Percentiles rank a stretch among this genome's conserved stretches.
phyloP scores from a whole-genome alignment of 2,888 invertebrate genomes.

The Chesias legatella region DNA sequence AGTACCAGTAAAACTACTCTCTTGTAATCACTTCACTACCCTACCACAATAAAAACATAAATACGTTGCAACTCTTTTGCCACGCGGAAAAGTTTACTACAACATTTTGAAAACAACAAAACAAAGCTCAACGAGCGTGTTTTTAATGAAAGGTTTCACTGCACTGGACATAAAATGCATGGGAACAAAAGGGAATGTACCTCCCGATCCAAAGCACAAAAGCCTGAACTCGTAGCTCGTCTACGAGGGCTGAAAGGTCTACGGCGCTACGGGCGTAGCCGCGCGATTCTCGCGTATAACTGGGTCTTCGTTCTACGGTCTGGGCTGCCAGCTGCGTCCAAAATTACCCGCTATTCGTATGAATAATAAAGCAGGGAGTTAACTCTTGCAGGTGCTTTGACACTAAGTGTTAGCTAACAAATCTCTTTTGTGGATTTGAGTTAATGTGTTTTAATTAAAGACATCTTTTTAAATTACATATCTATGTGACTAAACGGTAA shows the following conservation, averaged over 20 bases:
- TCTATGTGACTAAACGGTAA: too few species aligned
- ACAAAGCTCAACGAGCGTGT: conserved; percentile 13
- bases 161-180: conserved; percentile 27
- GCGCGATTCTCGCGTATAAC: conserved; percentile 40
- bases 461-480: not conserved
- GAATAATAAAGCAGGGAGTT: conserved; percentile 38
- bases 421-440: conserved; percentile 21
- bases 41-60: not conserved
- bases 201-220: conserved; percentile 28
- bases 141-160: conserved; percentile 27
- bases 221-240: conserved; percentile 34
- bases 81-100: conserved; percentile 7
- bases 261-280: conserved; percentile 49
- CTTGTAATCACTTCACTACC: too few species aligned
- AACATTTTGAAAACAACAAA: conserved; percentile 4
- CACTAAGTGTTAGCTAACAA: conserved; percentile 27
- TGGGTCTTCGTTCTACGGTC: conserved; percentile 33
- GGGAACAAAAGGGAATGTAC: conserved; percentile 22
- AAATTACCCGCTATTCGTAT: conserved; percentile 46
- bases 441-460: not conserved
- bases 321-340: conserved; percentile 49
- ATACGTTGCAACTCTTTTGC: not conserved
- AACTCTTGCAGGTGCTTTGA: conserved; percentile 34
- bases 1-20: too few species aligned
- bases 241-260: conserved; percentile 37